phyloP scores from a whole-genome alignment of 2,888 invertebrate species.

The Drosophila rellima region DNA sequence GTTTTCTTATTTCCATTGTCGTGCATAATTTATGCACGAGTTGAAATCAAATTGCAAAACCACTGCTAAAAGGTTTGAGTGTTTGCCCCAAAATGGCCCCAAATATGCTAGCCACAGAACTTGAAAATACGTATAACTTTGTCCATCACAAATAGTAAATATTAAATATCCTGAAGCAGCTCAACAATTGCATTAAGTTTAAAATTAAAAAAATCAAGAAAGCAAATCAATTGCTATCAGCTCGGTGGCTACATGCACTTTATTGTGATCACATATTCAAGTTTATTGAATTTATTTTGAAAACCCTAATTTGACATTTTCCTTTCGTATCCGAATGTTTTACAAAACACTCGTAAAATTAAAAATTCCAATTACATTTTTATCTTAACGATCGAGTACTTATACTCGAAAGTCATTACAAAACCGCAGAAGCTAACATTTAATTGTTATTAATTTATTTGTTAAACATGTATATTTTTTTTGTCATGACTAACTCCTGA shows the following conservation, averaged over 20 bases:
- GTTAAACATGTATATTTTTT: no score
- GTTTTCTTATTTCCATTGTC: slow-evolving; percentile 28
- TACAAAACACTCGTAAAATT: no score
- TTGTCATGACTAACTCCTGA: slow-evolving; percentile 10
- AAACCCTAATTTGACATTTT: no score
- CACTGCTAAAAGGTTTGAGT: slow-evolving; percentile 44
- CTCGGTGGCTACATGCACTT: no score
- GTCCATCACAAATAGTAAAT: slow-evolving; percentile 2
- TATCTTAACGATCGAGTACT: no score
- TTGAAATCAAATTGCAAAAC: slow-evolving; percentile 46
- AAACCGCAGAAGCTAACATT: no score
- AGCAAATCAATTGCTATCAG: neutral
- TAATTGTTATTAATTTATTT: no score
- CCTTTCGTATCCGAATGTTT: no score
- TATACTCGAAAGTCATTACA: no score
- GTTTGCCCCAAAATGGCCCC: neutral
- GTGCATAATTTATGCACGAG: slow-evolving; percentile 70
- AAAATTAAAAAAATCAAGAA: neutral
- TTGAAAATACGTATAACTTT: neutral
- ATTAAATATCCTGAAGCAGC: slow-evolving; percentile 2
- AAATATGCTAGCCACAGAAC: slow-evolving; percentile 4
- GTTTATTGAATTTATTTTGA: no score
- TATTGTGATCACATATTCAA: no score
- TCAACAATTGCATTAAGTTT: neutral
- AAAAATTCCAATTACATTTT: no score